These are phyloP conservation scores for Coleophora deauratella DNA, from an alignment of 2,888 invertebrate genomes.

Conservation along the genomic window DNA sequence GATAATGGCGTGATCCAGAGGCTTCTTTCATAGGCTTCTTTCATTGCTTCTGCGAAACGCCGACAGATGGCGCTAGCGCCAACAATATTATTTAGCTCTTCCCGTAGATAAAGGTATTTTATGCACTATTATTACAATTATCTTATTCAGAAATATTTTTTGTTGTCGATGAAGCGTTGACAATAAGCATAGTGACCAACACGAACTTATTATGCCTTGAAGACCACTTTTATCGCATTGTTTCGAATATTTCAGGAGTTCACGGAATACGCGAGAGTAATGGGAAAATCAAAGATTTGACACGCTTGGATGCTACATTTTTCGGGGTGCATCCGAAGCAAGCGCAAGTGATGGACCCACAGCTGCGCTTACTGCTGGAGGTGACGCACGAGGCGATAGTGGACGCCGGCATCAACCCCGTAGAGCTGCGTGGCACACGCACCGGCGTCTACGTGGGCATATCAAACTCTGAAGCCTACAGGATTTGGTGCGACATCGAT, in stretches of 20 bases:
- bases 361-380: constrained; percentile 91
- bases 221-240: too few relatives aligned
- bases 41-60: too few relatives aligned
- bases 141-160: too few relatives aligned
- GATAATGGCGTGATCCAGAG: too few relatives aligned
- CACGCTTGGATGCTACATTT: constrained; percentile 89
- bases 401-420: constrained; percentile 91
- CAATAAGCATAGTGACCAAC: too few relatives aligned
- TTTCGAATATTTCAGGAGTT: constrained; percentile 65
- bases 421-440: constrained; percentile 86
- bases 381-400: constrained; percentile 93
- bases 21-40: too few relatives aligned
- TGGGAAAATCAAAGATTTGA: constrained; percentile 87
- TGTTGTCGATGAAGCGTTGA: too few relatives aligned
- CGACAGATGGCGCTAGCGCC: too few relatives aligned
- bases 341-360: constrained; percentile 94
- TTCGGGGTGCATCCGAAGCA: constrained; percentile 95
- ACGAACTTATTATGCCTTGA: too few relatives aligned
- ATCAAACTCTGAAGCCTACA: constrained; percentile 93
- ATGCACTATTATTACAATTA: too few relatives aligned
- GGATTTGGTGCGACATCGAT: constrained; percentile 88
- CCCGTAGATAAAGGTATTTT: too few relatives aligned
- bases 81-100: too few relatives aligned
- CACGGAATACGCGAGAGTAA: constrained; percentile 86
- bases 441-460: constrained; percentile 97